Base-by-base conservation (phyloP, 1,140 invertebrate genomes). In the Drosophila sp. region DNA sequence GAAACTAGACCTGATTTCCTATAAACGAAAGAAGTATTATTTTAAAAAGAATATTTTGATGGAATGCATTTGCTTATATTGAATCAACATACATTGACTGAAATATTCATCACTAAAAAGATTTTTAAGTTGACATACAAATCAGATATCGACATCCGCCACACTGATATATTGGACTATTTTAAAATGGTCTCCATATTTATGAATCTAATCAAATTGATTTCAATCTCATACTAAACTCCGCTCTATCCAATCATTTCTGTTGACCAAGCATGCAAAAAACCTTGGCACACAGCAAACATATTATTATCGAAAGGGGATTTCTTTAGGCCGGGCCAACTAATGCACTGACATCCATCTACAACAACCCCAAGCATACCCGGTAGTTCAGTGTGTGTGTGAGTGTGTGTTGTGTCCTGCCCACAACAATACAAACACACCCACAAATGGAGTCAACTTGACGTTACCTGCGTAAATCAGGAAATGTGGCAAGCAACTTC, bases 391-490 rank as follows among this genome's bases (percentile, higher is more conserved):
- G 38, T 34, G 40, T 7, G 43, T 21, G 21, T 27, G 25, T 48
- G 46, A 34, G 16, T 61, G 41, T 50, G 54, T 63, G 18, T 45
- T 18, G 51, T 65, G 77, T 80, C 59, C 77, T 81, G 78, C 61
- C 79, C 79, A 76, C 81, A 75, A 81, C 72, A 86, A 82, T 81
- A 80, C 62, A 70, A 67, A 57, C 69, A 76, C 25, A 58, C 40
- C 59, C 72, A 56, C 61, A 78, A 66, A 66, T 51, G 50, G 66
- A 76, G 72, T 72, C 54, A 64, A 75, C 50, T 54, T 57, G 59
- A 53, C 25, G 59, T 63, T 80, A 87, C 82, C 83, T 87, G 81
- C 82, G 78, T 86, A 82, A 87, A 82, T 87, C 81, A 86, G 82
- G 75, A 87, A 79, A 78, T 83, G 80, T 73, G 50, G 40, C 64